phyloP scores from a whole-genome alignment of 2,888 invertebrate genomes.

The Polietes domitor region DNA sequence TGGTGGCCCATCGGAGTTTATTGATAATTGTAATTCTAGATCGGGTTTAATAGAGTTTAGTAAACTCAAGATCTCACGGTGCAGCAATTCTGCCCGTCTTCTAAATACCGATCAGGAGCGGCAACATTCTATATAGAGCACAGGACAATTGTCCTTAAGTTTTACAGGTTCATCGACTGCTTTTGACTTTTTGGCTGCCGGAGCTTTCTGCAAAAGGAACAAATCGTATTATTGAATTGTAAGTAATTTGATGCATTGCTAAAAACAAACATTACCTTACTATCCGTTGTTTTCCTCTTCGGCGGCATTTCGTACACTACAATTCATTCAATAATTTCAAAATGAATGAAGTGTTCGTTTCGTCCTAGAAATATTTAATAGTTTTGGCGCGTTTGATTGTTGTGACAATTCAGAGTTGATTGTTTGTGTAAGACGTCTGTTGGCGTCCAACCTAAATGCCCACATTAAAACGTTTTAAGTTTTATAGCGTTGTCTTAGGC shows the following conservation, averaged over 20 bases:
- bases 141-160: constrained; percentile 69
- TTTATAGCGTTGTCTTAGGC: too few species aligned
- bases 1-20: constrained; percentile 75
- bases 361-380: too few species aligned
- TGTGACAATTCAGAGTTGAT: too few species aligned
- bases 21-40: constrained; percentile 72
- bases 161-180: neutral
- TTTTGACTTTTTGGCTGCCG: constrained; percentile 43
- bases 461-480: too few species aligned
- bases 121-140: constrained; percentile 78
- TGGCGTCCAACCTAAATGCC: too few species aligned
- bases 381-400: too few species aligned
- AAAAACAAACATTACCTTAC: too few species aligned
- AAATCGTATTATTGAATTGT: neutral
- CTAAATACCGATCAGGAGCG: constrained; percentile 79
- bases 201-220: constrained; percentile 8
- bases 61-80: constrained; percentile 70
- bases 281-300: constrained; percentile 67
- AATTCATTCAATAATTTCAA: neutral
- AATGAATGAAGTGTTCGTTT: neutral
- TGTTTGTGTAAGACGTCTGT: too few species aligned
- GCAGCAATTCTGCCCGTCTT: constrained; percentile 77
- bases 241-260: constrained; percentile 35
- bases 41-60: constrained; percentile 69
- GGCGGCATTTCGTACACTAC: constrained; percentile 66